A percentile compares a stretch with the other conserved stretches of the same genome.
These are phyloP conservation scores for Lordiphosa clarofinis DNA, from an alignment of 1,140 invertebrate species.

Conservation along the genomic window DNA sequence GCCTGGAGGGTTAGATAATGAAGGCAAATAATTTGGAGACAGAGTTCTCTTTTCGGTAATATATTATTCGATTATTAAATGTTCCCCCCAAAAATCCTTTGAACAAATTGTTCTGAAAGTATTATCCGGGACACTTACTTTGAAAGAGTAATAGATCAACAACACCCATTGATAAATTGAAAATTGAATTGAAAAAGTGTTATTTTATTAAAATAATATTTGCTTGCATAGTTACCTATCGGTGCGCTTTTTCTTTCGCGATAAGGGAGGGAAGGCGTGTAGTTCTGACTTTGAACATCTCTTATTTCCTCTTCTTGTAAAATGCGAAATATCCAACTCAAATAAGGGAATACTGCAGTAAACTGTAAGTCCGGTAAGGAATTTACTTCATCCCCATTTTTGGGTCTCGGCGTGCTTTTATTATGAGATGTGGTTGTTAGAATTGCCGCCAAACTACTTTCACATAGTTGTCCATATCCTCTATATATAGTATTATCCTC, in stretches of 20 bases:
- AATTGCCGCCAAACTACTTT: constrained; percentile 30
- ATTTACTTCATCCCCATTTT: constrained; percentile 1
- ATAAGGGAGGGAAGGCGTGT: constrained; percentile 30
- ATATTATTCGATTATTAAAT: too few relatives aligned
- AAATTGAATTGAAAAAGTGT: too few relatives aligned
- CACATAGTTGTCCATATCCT: constrained; percentile 21
- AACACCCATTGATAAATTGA: too few relatives aligned
- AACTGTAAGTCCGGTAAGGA: constrained; percentile 2
- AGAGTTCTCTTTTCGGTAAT: too few relatives aligned
- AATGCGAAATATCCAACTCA: constrained; percentile 36
- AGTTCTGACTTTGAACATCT: constrained; percentile 21
- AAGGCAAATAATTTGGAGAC: too few relatives aligned
- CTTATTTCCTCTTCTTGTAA: constrained; percentile 20
- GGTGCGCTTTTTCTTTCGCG: constrained; percentile 21
- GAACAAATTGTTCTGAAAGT: too few relatives aligned
- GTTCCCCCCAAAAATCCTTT: too few relatives aligned
- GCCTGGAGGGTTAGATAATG: too few relatives aligned
- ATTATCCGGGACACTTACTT: too few relatives aligned
- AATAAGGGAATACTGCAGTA: constrained; percentile 16
- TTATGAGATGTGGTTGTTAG: neutral
- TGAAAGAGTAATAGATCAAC: too few relatives aligned
- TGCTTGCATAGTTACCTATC: constrained; percentile 13
- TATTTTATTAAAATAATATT: too few relatives aligned
- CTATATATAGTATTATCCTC: constrained; percentile 5
- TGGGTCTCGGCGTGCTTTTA: neutral